phyloP scores from a whole-genome alignment of 2,888 invertebrate genomes.

The Pollenia angustigena region DNA sequence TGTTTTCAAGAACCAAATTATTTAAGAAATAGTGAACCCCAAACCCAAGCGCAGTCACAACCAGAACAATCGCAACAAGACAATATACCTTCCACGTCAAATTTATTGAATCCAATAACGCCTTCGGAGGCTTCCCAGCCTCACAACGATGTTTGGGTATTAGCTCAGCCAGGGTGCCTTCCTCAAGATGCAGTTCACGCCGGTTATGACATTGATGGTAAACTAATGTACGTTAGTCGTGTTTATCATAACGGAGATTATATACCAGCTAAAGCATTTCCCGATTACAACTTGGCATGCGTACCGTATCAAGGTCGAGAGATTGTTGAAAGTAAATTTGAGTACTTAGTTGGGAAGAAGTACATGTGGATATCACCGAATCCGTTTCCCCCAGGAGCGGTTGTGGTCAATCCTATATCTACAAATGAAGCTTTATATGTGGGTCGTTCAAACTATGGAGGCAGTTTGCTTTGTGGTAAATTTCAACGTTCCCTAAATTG shows the following conservation, averaged over 20 bases:
- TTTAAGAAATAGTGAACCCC: background rate
- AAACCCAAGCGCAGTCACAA: background rate
- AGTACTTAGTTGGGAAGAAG: conserved; percentile 85
- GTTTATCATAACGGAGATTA: conserved; percentile 86
- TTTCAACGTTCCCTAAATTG: conserved; percentile 85
- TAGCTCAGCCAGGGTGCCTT: conserved; percentile 79
- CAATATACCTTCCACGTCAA: too few relatives aligned
- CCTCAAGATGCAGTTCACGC: conserved; percentile 81
- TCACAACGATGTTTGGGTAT: conserved; percentile 78
- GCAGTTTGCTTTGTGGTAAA: conserved; percentile 86
- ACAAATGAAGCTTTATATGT: conserved; percentile 86
- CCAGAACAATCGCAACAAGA: conserved; percentile 28
- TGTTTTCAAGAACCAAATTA: conserved; percentile 1
- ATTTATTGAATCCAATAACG: too few relatives aligned
- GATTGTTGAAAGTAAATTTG: conserved; percentile 84
- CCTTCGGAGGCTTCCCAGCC: background rate
- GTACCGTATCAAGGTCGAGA: conserved; percentile 86
- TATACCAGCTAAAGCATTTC: conserved; percentile 87
- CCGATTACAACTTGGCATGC: conserved; percentile 86
- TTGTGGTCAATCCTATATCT: conserved; percentile 83
- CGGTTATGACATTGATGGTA: conserved; percentile 81
- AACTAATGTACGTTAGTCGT: conserved; percentile 81
- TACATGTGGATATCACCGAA: conserved; percentile 85
- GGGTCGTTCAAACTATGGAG: conserved; percentile 85
- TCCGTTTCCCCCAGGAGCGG: conserved; percentile 86